Base-by-base conservation (phyloP, 2,888 invertebrate species). In the Tiliacea aurago region DNA sequence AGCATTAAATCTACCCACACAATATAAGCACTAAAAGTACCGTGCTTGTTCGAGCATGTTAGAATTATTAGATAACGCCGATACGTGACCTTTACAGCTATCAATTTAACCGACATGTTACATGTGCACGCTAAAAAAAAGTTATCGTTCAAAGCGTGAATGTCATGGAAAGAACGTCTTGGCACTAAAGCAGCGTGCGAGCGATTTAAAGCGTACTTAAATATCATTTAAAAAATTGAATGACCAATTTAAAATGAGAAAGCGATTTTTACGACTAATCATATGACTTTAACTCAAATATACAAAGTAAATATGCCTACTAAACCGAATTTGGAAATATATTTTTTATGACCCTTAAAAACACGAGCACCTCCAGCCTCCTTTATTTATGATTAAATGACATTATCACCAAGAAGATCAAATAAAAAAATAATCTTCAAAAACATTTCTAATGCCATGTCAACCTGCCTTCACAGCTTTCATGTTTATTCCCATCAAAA, bases 71-170 rank as follows among this genome's bases (percentile, higher is more conserved):
- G 71, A 65, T 74, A 76, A 70, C 37, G 59, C 61, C 67, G 47
- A 82, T 80, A 78, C 61, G 76, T 78, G 80, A 84, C 86, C 85
- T 85, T 84, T 69, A 68, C 41, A 58, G 70, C 53, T 70, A 69
- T 70, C 75, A 75, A 81, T 75, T 68, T 53, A 47, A 53, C 56
- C 41, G 56, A 70, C 59, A 80, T 76, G 82, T 61, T 76, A 74
- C 4, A 63, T 55, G 56, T 63, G 53, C 82, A 84, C 83, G 78
- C 55, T 72, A 0, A 74, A 75, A 68, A 53, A 72, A 76, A 70
- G 23, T 37, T 47, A 56, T 65, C 7, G 59, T 62, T 69, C 45
- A 47, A 70, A 58, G 45, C 49, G 28, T 61, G 68, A 84, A 86
- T 79, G 72, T 73, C 72, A 74, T n/a, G 62, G 56, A 70, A 37